Conservation (phyloP, 2,113 vertebrate genomes). For the Melanotaenia duboulayi region DNA sequence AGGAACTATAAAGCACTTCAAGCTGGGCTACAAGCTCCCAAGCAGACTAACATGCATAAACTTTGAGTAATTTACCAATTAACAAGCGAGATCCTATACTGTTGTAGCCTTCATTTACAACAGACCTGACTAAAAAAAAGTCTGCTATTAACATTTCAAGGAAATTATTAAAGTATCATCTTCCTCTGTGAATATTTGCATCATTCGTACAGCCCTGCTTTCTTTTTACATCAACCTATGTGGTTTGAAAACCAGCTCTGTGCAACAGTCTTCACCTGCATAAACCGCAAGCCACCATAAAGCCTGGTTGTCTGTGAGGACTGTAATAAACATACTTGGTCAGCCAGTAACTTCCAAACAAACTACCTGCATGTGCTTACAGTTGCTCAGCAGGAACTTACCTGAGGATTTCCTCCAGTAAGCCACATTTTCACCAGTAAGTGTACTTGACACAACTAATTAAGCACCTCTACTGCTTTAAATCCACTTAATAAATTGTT, state of each 20-base stretch:
- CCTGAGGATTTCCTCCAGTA: slow-evolving; percentile 55
- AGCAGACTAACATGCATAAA: slow-evolving; percentile 14
- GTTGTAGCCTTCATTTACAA: background rate
- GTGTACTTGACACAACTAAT: slow-evolving; percentile 17
- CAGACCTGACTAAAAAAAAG: background rate
- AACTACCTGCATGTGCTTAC: slow-evolving; percentile 41
- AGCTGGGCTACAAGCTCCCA: slow-evolving; percentile 30
- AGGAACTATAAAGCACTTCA: slow-evolving; percentile 65
- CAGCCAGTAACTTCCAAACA: slow-evolving; percentile 43
- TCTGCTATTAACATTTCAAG: background rate
- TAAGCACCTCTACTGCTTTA: slow-evolving; percentile 19
- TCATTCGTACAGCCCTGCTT: background rate
- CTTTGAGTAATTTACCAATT: slow-evolving; percentile 18
- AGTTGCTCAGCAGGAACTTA: slow-evolving; percentile 50
- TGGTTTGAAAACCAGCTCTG: background rate
- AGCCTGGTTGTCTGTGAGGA: slow-evolving; percentile 31
- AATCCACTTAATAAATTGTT: background rate
- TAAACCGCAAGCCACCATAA: slow-evolving; percentile 46
- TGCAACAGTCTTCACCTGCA: slow-evolving; percentile 15
- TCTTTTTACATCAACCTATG: background rate
- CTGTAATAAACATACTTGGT: slow-evolving; percentile 42
- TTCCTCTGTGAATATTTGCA: background rate
- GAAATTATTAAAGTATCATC: background rate
- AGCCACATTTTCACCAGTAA: slow-evolving; percentile 33
- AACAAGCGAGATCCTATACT: background rate